Conservation (phyloP, 2,113 vertebrate genomes). For the Mormyrus lacerda region DNA sequence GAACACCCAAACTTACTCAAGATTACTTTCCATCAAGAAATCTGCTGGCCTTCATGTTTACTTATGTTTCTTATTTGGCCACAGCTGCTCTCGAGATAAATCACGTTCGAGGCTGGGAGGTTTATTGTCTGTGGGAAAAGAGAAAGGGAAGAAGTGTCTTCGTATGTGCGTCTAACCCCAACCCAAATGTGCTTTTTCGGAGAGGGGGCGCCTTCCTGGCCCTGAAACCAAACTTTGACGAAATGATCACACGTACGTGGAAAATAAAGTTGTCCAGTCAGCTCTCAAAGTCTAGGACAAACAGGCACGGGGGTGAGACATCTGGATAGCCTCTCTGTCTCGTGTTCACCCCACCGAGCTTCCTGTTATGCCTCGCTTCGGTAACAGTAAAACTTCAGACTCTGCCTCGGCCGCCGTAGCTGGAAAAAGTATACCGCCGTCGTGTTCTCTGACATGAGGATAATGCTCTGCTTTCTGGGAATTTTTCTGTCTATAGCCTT, state of each 20-base stretch:
- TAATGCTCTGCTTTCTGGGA: conserved; percentile 55
- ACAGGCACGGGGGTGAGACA: conserved; percentile 39
- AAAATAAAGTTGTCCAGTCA: background rate
- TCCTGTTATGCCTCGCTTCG: conserved; percentile 60
- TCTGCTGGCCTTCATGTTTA: conserved; percentile 60
- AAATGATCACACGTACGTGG: background rate
- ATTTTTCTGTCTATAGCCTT: conserved; percentile 56
- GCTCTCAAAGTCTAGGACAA: conserved; percentile 5
- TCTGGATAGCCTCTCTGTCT: conserved; percentile 46
- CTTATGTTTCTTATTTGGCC: conserved; percentile 69
- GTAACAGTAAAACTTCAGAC: conserved; percentile 38
- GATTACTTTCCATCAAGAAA: conserved; percentile 16
- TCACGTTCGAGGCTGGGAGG: conserved; percentile 60
- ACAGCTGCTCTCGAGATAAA: conserved; percentile 57
- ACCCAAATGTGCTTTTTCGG: conserved; percentile 55
- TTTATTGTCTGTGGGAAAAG: conserved; percentile 61
- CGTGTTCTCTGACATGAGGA: conserved; percentile 63
- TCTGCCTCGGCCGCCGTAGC: conserved; percentile 43
- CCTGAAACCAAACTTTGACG: background rate
- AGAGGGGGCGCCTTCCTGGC: background rate
- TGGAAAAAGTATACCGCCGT: conserved; percentile 32
- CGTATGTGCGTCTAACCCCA: conserved; percentile 65
- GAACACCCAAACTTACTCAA: conserved; percentile 9
- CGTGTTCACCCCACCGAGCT: conserved; percentile 50
- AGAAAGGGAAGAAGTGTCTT: conserved; percentile 41